A percentile compares a stretch with the other conserved stretches of the same genome.
These are phyloP conservation scores for Drosophila atroscutellata DNA, from an alignment of 2,888 invertebrate genomes.

Conservation along the genomic window DNA sequence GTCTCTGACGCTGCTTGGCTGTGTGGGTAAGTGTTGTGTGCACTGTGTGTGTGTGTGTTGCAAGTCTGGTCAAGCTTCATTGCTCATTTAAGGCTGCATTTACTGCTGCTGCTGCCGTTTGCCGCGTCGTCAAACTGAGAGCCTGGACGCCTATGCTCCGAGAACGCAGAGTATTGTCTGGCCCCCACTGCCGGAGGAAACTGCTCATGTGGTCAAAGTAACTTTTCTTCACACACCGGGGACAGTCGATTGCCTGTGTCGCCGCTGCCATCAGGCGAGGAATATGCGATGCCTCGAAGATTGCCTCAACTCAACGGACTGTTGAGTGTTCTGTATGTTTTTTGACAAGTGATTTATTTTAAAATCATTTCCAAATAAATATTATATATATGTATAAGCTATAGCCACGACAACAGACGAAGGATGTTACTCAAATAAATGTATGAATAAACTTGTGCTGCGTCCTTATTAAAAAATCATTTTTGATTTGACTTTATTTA, in stretches of 20 bases:
- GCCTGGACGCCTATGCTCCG: constrained; percentile 62
- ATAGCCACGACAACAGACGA: not conserved
- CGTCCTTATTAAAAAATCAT: not conserved
- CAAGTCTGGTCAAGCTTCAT: not conserved
- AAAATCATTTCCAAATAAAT: constrained; percentile 1
- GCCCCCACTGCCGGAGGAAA: constrained; percentile 55
- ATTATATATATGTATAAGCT: not conserved
- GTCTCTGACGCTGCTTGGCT: constrained; percentile 38
- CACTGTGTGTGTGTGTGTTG: not conserved
- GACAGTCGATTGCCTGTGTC: constrained; percentile 46
- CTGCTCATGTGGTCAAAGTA: constrained; percentile 55
- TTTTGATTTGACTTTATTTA: not conserved
- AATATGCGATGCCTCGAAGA: constrained; percentile 28
- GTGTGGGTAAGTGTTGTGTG: constrained; percentile 50
- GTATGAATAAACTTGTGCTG: not conserved
- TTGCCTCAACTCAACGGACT: constrained; percentile 40
- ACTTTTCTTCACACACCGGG: constrained; percentile 59
- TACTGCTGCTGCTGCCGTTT: constrained; percentile 42
- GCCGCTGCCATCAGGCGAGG: constrained; percentile 34
- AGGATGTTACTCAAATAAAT: not conserved
- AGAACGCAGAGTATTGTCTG: constrained; percentile 71
- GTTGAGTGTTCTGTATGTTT: constrained; percentile 18
- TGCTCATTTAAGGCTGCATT: constrained; percentile 45
- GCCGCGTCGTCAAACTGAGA: constrained; percentile 9
- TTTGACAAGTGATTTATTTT: not conserved